Percentiles rank a stretch among this genome's conserved stretches.
phyloP scores from a whole-genome alignment of 2,888 invertebrate species.

The Yponomeuta plumbellus region DNA sequence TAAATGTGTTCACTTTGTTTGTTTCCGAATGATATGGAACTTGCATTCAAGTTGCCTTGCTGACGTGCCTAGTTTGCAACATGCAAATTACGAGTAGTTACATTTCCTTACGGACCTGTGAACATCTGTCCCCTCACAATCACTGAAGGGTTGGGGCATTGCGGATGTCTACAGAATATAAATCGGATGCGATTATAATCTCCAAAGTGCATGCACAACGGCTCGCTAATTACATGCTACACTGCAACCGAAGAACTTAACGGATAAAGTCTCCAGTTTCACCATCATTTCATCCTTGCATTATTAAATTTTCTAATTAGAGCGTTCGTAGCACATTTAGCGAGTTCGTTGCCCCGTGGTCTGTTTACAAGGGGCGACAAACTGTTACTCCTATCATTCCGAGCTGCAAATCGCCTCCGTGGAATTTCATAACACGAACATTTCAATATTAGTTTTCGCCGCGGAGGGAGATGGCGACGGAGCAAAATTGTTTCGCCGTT shows the following conservation, averaged over 20 bases:
- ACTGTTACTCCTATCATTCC: slow-evolving; percentile 9
- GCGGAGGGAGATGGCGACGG: slow-evolving; percentile 38
- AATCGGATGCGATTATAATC: slow-evolving; percentile 29
- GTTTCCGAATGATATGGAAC: not conserved
- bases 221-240: slow-evolving; percentile 35
- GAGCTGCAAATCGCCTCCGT: slow-evolving; percentile 9
- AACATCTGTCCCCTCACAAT: not conserved
- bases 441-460: slow-evolving; percentile 59
- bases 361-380: slow-evolving; percentile 3
- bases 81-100: not conserved
- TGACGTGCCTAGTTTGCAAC: not conserved
- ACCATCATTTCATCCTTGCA: slow-evolving; percentile 28
- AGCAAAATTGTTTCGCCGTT: slow-evolving; percentile 65
- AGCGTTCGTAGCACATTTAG: slow-evolving; percentile 21
- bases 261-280: not conserved
- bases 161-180: slow-evolving; percentile 31
- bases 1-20: not conserved
- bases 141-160: slow-evolving; percentile 22
- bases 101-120: not conserved
- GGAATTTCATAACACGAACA: slow-evolving; percentile 34
- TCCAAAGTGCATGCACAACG: slow-evolving; percentile 33
- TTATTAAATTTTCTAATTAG: slow-evolving; percentile 37
- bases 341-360: slow-evolving; percentile 14
- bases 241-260: slow-evolving; percentile 27
- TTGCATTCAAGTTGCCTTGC: not conserved